Conservation (phyloP, 2,888 invertebrate species). For the Napeogenes inachia region DNA sequence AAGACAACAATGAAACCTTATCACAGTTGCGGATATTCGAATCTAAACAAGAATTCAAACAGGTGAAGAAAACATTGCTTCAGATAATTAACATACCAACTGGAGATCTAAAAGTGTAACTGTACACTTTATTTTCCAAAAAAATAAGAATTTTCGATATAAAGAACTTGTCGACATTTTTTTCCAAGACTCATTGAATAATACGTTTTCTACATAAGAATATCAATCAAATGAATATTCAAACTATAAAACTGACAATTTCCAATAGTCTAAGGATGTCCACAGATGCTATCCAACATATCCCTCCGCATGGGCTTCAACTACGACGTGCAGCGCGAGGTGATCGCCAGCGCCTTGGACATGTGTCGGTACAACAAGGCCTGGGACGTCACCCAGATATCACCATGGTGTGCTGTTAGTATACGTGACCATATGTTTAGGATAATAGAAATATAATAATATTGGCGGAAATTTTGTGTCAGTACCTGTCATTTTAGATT, state of each 20-base stretch:
- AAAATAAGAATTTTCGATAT: too few species aligned
- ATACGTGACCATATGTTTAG: background rate
- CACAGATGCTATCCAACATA: conserved; percentile 74
- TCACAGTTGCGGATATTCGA: conserved; percentile 59
- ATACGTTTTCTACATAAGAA: too few species aligned
- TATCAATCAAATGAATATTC: too few species aligned
- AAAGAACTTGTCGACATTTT: too few species aligned
- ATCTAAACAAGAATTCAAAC: conserved; percentile 60
- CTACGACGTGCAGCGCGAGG: conserved; percentile 71
- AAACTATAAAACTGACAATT: too few species aligned
- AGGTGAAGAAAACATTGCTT: conserved; percentile 38
- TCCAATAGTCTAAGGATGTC: background rate
- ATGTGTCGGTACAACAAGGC: conserved; percentile 90
- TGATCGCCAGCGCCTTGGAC: conserved; percentile 83
- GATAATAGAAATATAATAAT: too few species aligned
- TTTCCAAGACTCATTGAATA: too few species aligned
- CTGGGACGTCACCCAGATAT: conserved; percentile 81
- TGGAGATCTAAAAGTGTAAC: too few species aligned
- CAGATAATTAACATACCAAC: too few species aligned
- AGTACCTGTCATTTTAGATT: too few species aligned
- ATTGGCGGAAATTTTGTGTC: too few species aligned
- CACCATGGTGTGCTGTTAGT: conserved; percentile 87
- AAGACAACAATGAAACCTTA: conserved; percentile 59
- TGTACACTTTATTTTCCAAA: too few species aligned
- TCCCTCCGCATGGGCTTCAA: conserved; percentile 81